A percentile compares a stretch with the other conserved stretches of the same genome.
phyloP scores from a whole-genome alignment of 2,113 vertebrate species.

The Tyrannus savana region DNA sequence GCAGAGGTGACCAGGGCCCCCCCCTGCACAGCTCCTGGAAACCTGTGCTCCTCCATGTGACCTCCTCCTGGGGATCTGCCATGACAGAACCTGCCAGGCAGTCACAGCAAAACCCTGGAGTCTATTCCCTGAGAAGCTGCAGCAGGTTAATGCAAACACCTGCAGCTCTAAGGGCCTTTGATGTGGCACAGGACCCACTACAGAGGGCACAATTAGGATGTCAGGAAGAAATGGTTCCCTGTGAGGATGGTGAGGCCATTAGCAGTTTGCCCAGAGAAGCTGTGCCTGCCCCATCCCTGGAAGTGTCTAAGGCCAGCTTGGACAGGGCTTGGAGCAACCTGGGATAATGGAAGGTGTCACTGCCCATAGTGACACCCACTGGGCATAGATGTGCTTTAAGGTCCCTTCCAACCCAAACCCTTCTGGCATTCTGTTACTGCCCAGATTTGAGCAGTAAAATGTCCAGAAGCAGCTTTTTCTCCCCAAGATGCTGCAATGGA shows the following conservation, averaged over 20 bases:
- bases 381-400: neutral
- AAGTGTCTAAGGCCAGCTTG: neutral
- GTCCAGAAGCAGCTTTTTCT: neutral
- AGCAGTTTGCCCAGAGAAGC: neutral
- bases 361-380: too few species aligned
- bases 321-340: fast-evolving
- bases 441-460: neutral
- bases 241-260: neutral
- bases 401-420: neutral
- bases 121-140: neutral
- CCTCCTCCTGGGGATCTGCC: neutral
- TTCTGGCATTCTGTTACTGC: neutral
- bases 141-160: neutral
- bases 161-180: neutral
- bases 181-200: neutral
- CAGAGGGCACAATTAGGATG: neutral
- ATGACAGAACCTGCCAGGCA: neutral
- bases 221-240: neutral
- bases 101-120: neutral
- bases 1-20: fast-evolving
- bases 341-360: neutral
- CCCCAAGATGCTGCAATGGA: neutral
- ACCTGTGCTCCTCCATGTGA: neutral
- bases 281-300: neutral
- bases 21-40: neutral